These are phyloP conservation scores for Neolamprologus devosi DNA, from an alignment of 2,113 vertebrate genomes.

Conservation along the genomic window DNA sequence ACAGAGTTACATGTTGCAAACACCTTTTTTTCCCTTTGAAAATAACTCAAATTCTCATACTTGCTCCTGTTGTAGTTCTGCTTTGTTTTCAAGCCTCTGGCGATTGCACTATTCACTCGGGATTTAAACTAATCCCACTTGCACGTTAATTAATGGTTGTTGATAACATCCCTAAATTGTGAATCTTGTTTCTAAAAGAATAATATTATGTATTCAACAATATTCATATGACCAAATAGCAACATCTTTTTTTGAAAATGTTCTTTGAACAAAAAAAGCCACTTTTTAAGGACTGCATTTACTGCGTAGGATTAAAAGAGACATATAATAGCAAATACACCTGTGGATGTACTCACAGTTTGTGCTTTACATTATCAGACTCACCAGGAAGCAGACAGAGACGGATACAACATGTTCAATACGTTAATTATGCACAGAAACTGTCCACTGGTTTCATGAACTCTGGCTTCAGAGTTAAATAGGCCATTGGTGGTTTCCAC, in stretches of 20 bases:
- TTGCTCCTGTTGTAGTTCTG: not conserved
- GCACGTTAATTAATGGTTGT: not conserved
- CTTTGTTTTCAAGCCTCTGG: not conserved
- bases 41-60: not conserved
- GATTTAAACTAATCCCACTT: not conserved
- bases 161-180: not conserved
- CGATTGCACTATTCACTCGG: not conserved
- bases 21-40: not conserved
- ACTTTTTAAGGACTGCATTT: not conserved
- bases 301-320: not conserved
- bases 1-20: not conserved
- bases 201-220: not conserved
- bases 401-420: not conserved
- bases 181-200: not conserved
- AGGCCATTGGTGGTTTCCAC: conserved; percentile 8
- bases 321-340: not conserved
- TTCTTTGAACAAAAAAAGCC: not conserved
- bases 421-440: conserved; percentile 25
- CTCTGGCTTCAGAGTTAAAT: conserved; percentile 25
- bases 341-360: not conserved
- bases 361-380: not conserved
- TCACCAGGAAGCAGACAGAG: not conserved
- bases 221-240: not conserved
- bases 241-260: not conserved
- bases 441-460: conserved; percentile 8